These are phyloP conservation scores for Troides aeacus DNA, from an alignment of 2,888 invertebrate genomes.

Conservation along the genomic window DNA sequence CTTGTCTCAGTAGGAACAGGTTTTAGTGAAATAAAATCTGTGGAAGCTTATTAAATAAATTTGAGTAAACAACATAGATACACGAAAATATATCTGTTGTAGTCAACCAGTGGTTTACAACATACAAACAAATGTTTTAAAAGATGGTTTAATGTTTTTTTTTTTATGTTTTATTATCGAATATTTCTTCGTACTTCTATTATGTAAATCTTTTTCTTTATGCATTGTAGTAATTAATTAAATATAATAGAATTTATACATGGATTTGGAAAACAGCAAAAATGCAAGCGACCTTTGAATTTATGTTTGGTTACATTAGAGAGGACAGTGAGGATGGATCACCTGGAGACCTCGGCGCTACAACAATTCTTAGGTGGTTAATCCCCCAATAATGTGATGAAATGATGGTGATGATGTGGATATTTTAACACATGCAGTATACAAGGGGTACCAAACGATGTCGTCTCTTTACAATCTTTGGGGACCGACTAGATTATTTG, in stretches of 20 bases:
- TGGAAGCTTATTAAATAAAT: too few species aligned
- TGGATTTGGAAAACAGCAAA: background rate
- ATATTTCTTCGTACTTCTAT: background rate
- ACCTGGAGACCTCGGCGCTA: too few species aligned
- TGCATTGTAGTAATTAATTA: background rate
- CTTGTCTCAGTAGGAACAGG: too few species aligned
- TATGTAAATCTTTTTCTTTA: background rate
- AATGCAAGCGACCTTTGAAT: background rate
- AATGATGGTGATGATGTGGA: background rate
- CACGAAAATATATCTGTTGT: too few species aligned
- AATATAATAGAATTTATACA: background rate
- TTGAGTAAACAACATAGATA: too few species aligned
- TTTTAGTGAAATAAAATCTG: too few species aligned
- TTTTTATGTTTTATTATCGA: too few species aligned
- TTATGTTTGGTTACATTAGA: background rate
- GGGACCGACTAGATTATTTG: constrained; percentile 7
- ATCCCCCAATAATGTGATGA: background rate
- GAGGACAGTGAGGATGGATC: too few species aligned
- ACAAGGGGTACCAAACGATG: background rate
- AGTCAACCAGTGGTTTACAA: too few species aligned
- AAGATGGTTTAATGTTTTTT: too few species aligned
- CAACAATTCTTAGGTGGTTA: too few species aligned
- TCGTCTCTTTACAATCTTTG: constrained; percentile 8
- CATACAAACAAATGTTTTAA: too few species aligned
- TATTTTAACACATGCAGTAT: background rate